Base-by-base conservation (phyloP, 2,113 vertebrate species). In the Periophthalmodon schlosseri region DNA sequence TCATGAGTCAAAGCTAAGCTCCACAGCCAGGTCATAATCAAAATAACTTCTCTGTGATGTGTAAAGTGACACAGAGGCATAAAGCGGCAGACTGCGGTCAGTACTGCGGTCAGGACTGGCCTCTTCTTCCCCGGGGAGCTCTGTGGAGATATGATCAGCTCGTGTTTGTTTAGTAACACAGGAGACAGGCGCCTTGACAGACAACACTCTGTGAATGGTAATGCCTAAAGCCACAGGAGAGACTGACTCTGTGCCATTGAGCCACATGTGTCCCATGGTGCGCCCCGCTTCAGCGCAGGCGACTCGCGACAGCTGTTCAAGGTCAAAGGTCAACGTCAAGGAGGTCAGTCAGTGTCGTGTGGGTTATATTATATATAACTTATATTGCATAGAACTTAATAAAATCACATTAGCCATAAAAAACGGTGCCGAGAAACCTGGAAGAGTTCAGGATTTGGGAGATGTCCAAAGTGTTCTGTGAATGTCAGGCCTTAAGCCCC, bases 141-240 rank as follows among this genome's bases (percentile, higher is more conserved):
- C 83, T 81, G 79, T 88, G 72, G 54, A 69, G 69, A 70, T 71
- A 79, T 57, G 80, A 82, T 79, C 84, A 86, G 79, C 83, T 60
- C 52, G 49, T 91, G 86, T 91, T 91, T 89, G 77, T 91, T 87
- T 88, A 87, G 90, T 91, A 91, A 91, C 79, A 77, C 73, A 69
- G 86, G 68, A 76, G 63, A 61, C 80, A 73, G 75, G 80, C 78
- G 86, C 76, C 68, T 73, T 0, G n/a, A 75, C 75, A 77, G 85
- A 74, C 61, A 11, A 74, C 57, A 14, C 78, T 80, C 90, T 92
- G 87, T 92, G 90, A 90, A 86, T 81, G 58, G 64, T 86, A 61
- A 84, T 84, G 80, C 54, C 72, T 81, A 90, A 89, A 91, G 87
- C 86, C 81, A 75, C 72, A 61, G 52, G 3, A 76, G 84, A 82